A percentile compares a stretch with the other conserved stretches of the same genome.
Conservation (phyloP, 1,140 invertebrate species). For the Zophobas atratus region DNA sequence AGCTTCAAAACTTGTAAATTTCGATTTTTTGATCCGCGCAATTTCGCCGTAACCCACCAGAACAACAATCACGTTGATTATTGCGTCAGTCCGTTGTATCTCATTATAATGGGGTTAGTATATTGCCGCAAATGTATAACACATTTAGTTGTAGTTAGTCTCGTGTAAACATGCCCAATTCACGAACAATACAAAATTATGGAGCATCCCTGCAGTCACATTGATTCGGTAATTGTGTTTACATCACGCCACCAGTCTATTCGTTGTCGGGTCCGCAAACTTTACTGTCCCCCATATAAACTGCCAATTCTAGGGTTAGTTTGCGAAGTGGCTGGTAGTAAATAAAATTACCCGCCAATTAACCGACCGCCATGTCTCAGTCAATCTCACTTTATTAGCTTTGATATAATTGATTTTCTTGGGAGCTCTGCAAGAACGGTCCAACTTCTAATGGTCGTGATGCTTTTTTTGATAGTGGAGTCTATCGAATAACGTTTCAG, state of each 20-base stretch:
- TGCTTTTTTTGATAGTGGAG: not conserved
- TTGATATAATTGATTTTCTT: constrained; percentile 43
- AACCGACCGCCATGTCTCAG: constrained; percentile 47
- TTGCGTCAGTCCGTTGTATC: constrained; percentile 12
- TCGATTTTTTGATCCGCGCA: too few species aligned
- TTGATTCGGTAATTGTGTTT: constrained; percentile 61
- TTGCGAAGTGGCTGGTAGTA: constrained; percentile 47
- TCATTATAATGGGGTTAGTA: constrained; percentile 29
- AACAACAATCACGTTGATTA: not conserved
- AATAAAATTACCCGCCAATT: constrained; percentile 55
- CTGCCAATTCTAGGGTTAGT: constrained; percentile 45
- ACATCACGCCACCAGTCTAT: constrained; percentile 55
- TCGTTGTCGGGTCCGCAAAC: constrained; percentile 52
- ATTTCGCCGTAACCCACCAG: too few species aligned
- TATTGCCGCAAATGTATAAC: constrained; percentile 45
- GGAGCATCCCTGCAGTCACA: constrained; percentile 56
- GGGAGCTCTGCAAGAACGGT: constrained; percentile 7
- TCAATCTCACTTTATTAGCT: constrained; percentile 51
- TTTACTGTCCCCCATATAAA: constrained; percentile 52
- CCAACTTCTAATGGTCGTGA: constrained; percentile 11
- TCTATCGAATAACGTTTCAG: constrained; percentile 5
- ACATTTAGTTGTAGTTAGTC: constrained; percentile 52
- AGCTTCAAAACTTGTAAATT: too few species aligned
- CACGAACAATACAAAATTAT: constrained; percentile 57
- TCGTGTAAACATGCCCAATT: constrained; percentile 59